These are phyloP conservation scores for Drosophila ironensis DNA, from an alignment of 1,140 invertebrate genomes.

Conservation along the genomic window DNA sequence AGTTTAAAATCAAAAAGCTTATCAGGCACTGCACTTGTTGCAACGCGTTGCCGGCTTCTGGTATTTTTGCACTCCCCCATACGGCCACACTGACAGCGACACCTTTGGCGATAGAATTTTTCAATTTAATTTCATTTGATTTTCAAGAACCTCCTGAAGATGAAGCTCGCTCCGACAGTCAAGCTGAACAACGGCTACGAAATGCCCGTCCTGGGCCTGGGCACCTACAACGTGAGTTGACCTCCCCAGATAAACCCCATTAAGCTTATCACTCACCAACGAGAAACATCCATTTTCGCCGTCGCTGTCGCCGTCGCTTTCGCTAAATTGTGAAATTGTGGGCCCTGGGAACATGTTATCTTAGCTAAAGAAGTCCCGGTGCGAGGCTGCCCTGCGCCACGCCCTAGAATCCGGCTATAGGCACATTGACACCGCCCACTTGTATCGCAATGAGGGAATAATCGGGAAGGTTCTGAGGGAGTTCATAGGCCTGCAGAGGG, in stretches of 20 bases:
- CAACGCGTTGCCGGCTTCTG: no score
- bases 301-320: no score
- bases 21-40: not conserved
- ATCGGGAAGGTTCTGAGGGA: constrained; percentile 87
- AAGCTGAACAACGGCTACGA: constrained; percentile 84
- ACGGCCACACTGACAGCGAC: constrained; percentile 3
- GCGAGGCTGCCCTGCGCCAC: constrained; percentile 42
- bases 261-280: not conserved
- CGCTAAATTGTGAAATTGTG: constrained; percentile 9
- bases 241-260: not conserved
- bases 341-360: constrained; percentile 1
- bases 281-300: no score
- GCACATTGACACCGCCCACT: constrained; percentile 89
- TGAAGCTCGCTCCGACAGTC: constrained; percentile 75
- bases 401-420: constrained; percentile 89
- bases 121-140: not conserved
- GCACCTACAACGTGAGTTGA: constrained; percentile 85
- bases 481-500: constrained; percentile 85
- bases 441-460: constrained; percentile 87
- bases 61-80: not conserved
- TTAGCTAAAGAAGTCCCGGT: constrained; percentile 49
- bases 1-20: not conserved
- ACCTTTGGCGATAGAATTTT: not conserved
- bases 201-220: constrained; percentile 86
- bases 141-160: constrained; percentile 8